Evolutionary conservation across 2,888 invertebrate species (phyloP), one percentile per base, ranked within the genome.

Genomic region (Schrankia costaestrigalis): DNA sequence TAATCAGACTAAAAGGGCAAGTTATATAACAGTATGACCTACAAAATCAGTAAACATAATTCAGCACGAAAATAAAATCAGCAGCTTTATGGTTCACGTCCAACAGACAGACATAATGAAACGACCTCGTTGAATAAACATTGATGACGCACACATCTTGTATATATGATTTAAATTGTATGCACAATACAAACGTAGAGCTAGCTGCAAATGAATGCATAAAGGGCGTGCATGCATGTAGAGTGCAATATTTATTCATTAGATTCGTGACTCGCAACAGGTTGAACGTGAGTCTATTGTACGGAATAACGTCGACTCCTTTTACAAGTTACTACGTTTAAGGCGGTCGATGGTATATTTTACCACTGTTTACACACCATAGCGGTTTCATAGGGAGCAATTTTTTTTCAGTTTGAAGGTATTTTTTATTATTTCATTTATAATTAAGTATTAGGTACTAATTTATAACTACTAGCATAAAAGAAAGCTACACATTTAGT

Each of bases 61-160:
- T n/a, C n/a, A n/a, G n/a, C n/a, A n/a, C n/a, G n/a, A n/a, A n/a
- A n/a, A n/a, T n/a, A n/a, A n/a, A n/a, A n/a, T n/a, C n/a, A n/a
- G n/a, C n/a, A n/a, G 17, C 29, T 50, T 52, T 35, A 24, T 44
- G 30, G 43, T 48, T 36, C 56, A 58, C 49, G 54, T 49, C 48
- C 50, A 48, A 37, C 41, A 46, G 46, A 57, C 48, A 42, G 53
- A 46, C n/a, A n/a, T 40, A 32, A 35, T 41, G 48, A 41, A 45
- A 38, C 47, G 58, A 43, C 56, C 63, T 60, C 57, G 48, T 36
- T 39, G 52, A 50, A 56, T 50, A 48, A 54, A 46, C 48, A 49
- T 35, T 51, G 41, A 41, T 68, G 67, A 69, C 69, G 67, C 61
- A 67, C 58, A 54, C 49, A 30, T 48, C 44, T 53, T 45, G 46